phyloP scores from a whole-genome alignment of 2,888 invertebrate species.

The Acleris holmiana region DNA sequence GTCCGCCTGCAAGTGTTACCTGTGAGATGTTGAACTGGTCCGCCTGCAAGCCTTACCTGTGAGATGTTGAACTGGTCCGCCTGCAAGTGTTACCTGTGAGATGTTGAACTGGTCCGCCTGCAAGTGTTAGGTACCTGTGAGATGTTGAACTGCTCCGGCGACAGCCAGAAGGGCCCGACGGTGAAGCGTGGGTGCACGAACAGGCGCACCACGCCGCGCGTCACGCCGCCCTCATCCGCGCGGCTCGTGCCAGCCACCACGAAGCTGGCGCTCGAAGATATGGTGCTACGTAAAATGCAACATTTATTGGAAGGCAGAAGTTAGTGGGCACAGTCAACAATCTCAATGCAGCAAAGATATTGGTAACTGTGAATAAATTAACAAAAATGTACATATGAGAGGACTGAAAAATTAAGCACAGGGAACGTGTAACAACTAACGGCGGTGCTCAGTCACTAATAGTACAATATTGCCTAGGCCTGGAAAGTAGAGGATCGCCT shows the following conservation, averaged over 20 bases:
- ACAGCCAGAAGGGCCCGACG: slow-evolving; percentile 38
- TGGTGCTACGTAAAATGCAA: slow-evolving; percentile 49
- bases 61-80: slow-evolving; percentile 25
- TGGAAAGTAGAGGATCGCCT: too few species aligned
- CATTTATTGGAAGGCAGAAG: too few species aligned
- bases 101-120: slow-evolving; percentile 25
- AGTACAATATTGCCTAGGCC: too few species aligned
- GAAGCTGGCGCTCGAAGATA: slow-evolving; percentile 57
- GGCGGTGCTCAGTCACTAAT: too few species aligned
- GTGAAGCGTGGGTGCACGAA: slow-evolving; percentile 39
- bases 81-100: slow-evolving; percentile 34
- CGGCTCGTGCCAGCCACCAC: slow-evolving; percentile 72
- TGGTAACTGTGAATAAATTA: too few species aligned
- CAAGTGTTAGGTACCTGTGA: slow-evolving; percentile 36
- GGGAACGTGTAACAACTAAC: too few species aligned
- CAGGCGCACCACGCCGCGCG: slow-evolving; percentile 51
- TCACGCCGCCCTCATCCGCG: slow-evolving; percentile 57
- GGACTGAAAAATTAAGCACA: too few species aligned
- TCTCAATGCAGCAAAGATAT: too few species aligned
- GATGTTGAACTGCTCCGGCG: slow-evolving; percentile 25
- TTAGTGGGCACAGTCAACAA: too few species aligned
- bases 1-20: too few species aligned
- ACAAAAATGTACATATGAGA: too few species aligned
- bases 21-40: slow-evolving; percentile 2
- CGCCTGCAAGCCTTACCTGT: slow-evolving; percentile 30